Conservation (phyloP, 2,113 vertebrate species). For the Oenanthe oenanthe region DNA sequence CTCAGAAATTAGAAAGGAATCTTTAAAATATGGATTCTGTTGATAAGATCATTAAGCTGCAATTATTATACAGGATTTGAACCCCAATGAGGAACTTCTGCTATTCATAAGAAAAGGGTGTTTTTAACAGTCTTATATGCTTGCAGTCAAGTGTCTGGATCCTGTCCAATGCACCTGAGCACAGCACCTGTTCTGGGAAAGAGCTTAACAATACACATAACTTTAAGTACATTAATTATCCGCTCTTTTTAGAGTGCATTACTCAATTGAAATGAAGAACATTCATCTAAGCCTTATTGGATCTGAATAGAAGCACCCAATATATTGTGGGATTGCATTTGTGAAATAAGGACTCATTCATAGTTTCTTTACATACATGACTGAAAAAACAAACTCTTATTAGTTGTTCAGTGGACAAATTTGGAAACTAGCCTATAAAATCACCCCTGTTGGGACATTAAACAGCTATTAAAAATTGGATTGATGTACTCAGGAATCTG, state of each 20-base stretch:
- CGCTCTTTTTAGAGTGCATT: background rate
- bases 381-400: background rate
- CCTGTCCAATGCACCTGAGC: background rate
- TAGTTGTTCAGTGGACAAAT: background rate
- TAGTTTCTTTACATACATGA: background rate
- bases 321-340: background rate
- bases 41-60: background rate
- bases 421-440: background rate
- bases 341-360: background rate
- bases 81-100: background rate
- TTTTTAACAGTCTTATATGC: background rate
- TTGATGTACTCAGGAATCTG: background rate
- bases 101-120: background rate
- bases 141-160: background rate
- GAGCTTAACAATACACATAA: background rate
- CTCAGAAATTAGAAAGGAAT: background rate
- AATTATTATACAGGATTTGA: background rate
- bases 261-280: background rate
- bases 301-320: background rate
- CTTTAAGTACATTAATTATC: background rate
- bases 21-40: background rate
- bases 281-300: background rate
- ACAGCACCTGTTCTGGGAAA: background rate
- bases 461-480: background rate
- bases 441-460: background rate